These are phyloP conservation scores for Ceyx melanurus DNA, from an alignment of 2,113 vertebrate species.

Conservation along the genomic window DNA sequence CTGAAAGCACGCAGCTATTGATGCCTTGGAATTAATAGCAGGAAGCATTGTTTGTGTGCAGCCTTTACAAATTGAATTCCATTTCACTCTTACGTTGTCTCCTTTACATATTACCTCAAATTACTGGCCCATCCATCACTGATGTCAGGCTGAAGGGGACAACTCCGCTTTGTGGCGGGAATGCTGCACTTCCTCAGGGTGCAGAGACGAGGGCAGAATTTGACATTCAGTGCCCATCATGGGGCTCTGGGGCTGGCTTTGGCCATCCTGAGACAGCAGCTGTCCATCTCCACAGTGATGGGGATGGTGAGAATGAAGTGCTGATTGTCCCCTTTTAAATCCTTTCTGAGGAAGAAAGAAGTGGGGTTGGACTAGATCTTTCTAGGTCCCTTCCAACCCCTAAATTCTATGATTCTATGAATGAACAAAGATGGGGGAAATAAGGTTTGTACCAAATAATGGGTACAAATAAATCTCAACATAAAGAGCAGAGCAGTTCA, in stretches of 20 bases:
- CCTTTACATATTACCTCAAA: not conserved
- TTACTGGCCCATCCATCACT: fast-evolving
- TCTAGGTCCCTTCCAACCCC: no score
- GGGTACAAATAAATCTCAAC: not conserved
- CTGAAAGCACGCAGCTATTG: not conserved
- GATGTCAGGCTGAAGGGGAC: no score
- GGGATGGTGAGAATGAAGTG: fast-evolving
- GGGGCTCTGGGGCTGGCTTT: not conserved
- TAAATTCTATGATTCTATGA: no score
- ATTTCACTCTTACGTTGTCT: not conserved
- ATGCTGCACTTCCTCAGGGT: not conserved
- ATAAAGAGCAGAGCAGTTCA: not conserved
- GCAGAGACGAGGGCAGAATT: not conserved
- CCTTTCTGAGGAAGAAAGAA: not conserved
- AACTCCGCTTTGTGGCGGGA: fast-evolving
- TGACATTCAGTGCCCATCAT: fast-evolving
- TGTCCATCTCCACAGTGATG: fast-evolving
- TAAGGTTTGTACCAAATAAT: not conserved
- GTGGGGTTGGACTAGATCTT: no score
- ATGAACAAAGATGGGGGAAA: not conserved
- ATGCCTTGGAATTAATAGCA: slow-evolving; percentile 11
- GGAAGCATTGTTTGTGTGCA: not conserved
- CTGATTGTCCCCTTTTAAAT: not conserved
- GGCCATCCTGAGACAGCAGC: not conserved
- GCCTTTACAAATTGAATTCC: not conserved